phyloP scores from a whole-genome alignment of 2,888 invertebrate genomes.

The Drosophila imparisetae region DNA sequence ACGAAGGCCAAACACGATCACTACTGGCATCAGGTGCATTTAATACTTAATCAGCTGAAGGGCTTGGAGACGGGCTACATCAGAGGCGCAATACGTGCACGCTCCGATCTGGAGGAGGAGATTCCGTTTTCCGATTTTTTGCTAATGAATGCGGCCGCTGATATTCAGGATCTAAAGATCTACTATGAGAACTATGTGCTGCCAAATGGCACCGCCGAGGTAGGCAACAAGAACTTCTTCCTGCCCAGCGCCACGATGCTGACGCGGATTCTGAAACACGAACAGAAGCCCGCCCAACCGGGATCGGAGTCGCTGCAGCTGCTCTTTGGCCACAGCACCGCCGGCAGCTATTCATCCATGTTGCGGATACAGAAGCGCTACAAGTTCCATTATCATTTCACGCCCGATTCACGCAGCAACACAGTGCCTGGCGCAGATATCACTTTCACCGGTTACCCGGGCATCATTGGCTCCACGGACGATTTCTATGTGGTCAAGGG shows the following conservation, averaged over 20 bases:
- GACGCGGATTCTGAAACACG: constrained; percentile 75
- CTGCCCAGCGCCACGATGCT: constrained; percentile 85
- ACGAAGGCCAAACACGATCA: constrained; percentile 86
- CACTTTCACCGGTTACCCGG: constrained; percentile 94
- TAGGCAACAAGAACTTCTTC: constrained; percentile 87
- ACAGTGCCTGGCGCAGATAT: constrained; percentile 89
- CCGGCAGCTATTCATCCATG: constrained; percentile 92
- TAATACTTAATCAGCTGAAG: constrained; percentile 91
- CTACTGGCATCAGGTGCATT: constrained; percentile 94
- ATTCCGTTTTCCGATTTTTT: constrained; percentile 88
- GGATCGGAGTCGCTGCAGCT: constrained; percentile 86
- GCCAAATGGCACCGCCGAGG: constrained; percentile 50
- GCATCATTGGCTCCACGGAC: constrained; percentile 92
- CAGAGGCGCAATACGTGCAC: constrained; percentile 88
- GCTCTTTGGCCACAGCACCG: constrained; percentile 92
- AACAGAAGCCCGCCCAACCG: constrained; percentile 58
- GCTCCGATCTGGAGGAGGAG: constrained; percentile 87
- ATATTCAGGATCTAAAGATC: constrained; percentile 87
- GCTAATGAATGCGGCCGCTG: constrained; percentile 91
- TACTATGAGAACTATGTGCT: constrained; percentile 84
- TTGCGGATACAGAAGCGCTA: constrained; percentile 93
- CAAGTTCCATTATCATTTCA: constrained; percentile 90
- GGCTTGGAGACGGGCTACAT: constrained; percentile 92
- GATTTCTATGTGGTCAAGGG: constrained; percentile 91
- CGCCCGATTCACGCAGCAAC: constrained; percentile 85